Evolutionary conservation across 1,140 invertebrate species (phyloP).

Genomic region (Drosophila rhopaloa): DNA sequence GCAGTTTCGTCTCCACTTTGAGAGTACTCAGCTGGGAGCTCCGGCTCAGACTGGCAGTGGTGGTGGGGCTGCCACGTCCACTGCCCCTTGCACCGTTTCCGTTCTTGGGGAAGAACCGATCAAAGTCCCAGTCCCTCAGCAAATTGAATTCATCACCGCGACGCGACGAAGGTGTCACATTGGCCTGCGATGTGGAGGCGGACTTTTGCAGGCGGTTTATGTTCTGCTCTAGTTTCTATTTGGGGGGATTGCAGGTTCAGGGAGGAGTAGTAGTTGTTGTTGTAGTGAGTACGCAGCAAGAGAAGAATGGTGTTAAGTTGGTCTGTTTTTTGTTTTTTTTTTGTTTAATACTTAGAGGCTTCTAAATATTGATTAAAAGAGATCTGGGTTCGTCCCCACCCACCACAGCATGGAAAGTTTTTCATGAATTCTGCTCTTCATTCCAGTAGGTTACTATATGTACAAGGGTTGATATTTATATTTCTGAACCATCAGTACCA

Average conservation of each 20-base stretch:
- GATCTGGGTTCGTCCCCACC: slow-evolving; percentile 23
- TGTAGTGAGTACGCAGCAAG: slow-evolving; percentile 70
- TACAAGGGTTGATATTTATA: background rate
- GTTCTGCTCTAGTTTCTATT: slow-evolving; percentile 81
- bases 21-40: slow-evolving; percentile 74
- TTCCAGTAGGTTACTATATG: slow-evolving; percentile 39
- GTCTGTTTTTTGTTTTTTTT: slow-evolving; percentile 15
- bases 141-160: slow-evolving; percentile 80
- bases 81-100: slow-evolving; percentile 8
- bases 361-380: slow-evolving; percentile 28
- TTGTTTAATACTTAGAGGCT: slow-evolving; percentile 54
- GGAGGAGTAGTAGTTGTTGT: slow-evolving; percentile 46
- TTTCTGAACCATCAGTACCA: background rate
- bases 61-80: slow-evolving; percentile 41
- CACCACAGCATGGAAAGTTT: slow-evolving; percentile 73
- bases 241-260: slow-evolving; percentile 20
- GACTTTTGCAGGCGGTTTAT: slow-evolving; percentile 82
- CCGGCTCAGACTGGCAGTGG: slow-evolving; percentile 67
- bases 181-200: slow-evolving; percentile 80
- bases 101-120: slow-evolving; percentile 90
- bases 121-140: slow-evolving; percentile 93
- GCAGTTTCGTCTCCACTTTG: slow-evolving; percentile 75
- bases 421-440: slow-evolving; percentile 77
- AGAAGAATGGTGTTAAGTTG: slow-evolving; percentile 71
- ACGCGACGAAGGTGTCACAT: slow-evolving; percentile 32